Conservation (phyloP, 2,888 invertebrate genomes). For the Tetanocera ferruginea region DNA sequence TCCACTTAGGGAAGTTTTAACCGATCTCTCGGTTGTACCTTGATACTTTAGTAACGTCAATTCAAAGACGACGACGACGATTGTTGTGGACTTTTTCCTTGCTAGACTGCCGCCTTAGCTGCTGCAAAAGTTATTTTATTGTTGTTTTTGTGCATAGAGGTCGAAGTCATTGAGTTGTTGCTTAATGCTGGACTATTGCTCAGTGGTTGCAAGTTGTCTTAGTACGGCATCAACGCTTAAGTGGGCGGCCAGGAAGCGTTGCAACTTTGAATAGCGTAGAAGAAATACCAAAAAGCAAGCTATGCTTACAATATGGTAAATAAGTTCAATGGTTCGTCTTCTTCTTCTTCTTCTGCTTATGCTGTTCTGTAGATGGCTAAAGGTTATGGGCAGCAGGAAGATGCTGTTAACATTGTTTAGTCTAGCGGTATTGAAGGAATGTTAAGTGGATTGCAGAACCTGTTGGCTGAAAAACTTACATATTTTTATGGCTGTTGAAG, state of each 20-base stretch:
- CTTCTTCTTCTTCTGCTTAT: not conserved
- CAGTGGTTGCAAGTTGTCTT: not conserved
- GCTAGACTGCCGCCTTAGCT: not conserved
- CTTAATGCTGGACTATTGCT: not conserved
- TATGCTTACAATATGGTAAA: not conserved
- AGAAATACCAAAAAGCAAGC: not conserved
- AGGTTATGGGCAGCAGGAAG: not conserved
- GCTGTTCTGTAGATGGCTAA: not conserved
- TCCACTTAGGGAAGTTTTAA: conserved; percentile 28
- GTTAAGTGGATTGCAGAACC: no score
- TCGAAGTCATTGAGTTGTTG: not conserved
- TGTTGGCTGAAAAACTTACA: no score
- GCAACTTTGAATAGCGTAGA: not conserved
- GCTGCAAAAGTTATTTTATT: not conserved
- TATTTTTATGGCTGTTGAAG: no score
- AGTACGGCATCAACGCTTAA: not conserved
- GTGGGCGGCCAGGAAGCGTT: conserved; percentile 17
- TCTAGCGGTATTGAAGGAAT: no score
- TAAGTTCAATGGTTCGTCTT: conserved; percentile 8
- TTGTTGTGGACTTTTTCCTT: not conserved
- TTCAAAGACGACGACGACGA: not conserved
- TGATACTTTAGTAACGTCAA: not conserved
- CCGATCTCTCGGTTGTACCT: not conserved
- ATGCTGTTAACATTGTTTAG: no score
- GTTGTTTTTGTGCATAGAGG: not conserved